Percentiles rank a stretch among this genome's conserved stretches.
These are phyloP conservation scores for Phlogophora meticulosa DNA, from an alignment of 2,888 invertebrate genomes.

Conservation along the genomic window DNA sequence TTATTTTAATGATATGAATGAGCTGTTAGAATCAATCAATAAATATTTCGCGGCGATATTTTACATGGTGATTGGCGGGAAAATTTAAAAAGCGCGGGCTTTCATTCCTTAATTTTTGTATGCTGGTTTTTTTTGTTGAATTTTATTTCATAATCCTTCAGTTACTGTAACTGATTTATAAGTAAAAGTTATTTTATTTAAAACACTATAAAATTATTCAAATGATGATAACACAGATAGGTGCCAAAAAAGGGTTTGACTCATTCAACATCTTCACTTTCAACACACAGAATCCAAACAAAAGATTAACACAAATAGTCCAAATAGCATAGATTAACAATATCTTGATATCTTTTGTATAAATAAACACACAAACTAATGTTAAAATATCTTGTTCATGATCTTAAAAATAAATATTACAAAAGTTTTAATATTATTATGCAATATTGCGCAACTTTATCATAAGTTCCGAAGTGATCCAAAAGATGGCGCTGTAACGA, in stretches of 20 bases:
- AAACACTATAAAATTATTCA: too few relatives aligned
- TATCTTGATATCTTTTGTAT: not conserved
- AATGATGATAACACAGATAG: too few relatives aligned
- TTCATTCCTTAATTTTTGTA: not conserved
- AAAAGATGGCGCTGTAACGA: conserved; percentile 21
- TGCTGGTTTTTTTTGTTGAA: not conserved
- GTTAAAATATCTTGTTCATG: not conserved
- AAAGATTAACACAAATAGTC: not conserved
- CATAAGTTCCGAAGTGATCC: conserved; percentile 37
- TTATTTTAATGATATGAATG: conserved; percentile 11
- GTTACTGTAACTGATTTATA: not conserved
- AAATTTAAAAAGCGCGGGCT: not conserved
- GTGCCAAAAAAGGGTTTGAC: too few relatives aligned
- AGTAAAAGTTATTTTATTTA: too few relatives aligned
- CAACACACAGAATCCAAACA: not conserved
- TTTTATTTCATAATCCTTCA: not conserved
- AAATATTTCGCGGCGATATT: not conserved
- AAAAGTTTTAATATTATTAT: conserved; percentile 13
- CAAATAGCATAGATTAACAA: not conserved
- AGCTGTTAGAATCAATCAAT: not conserved
- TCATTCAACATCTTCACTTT: not conserved
- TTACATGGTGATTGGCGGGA: conserved; percentile 14
- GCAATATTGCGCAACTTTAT: conserved; percentile 27
- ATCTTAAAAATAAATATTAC: conserved; percentile 9
- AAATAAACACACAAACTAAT: not conserved